Conservation (phyloP, 2,797 vertebrate genomes). For the Knipowitschia caucasica region DNA sequence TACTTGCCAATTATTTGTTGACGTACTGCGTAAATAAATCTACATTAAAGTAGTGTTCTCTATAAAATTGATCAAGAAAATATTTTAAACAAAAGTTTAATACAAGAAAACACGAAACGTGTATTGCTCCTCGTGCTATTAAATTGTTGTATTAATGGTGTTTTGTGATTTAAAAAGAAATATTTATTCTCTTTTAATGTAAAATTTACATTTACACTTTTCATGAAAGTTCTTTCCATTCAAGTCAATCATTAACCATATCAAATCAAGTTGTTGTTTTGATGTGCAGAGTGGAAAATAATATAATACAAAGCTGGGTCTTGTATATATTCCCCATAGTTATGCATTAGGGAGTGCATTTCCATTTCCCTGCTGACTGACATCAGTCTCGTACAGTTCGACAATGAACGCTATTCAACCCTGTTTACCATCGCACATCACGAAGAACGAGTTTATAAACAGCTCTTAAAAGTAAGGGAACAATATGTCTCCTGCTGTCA, state of each 20-base stretch:
- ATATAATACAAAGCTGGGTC: neutral
- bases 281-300: neutral
- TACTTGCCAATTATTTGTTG: neutral
- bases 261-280: too few species aligned
- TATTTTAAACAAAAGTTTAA: too few species aligned
- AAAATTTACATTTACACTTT: too few species aligned
- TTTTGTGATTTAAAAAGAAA: too few species aligned
- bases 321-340: neutral
- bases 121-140: too few species aligned
- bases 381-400: neutral
- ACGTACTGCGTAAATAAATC: neutral
- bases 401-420: constrained; percentile 22
- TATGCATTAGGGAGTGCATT: neutral
- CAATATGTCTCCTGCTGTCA: neutral
- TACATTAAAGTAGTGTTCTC: neutral
- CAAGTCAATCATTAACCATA: too few species aligned
- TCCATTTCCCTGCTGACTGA: constrained; percentile 1
- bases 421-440: constrained; percentile 5
- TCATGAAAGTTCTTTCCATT: too few species aligned
- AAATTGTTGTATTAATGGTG: too few species aligned
- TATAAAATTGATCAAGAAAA: too few species aligned
- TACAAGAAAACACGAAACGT: too few species aligned
- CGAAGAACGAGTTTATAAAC: constrained; percentile 24
- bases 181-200: too few species aligned
- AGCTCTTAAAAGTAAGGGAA: neutral